phyloP scores from a whole-genome alignment of 2,113 vertebrate genomes.

The Solea solea region DNA sequence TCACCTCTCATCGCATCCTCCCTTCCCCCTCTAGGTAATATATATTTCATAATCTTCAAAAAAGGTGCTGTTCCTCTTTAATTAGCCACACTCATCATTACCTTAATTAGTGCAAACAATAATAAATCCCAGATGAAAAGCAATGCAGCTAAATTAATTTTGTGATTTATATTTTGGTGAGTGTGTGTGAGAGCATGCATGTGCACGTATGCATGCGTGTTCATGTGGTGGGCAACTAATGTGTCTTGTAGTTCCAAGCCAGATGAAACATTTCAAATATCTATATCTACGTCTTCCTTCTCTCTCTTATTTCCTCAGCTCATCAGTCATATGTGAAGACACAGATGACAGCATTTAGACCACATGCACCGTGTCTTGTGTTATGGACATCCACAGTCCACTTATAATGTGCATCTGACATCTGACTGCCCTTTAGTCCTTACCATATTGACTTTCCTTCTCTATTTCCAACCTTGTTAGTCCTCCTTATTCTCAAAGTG shows the following conservation, averaged over 20 bases:
- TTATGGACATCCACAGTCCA: constrained; percentile 42
- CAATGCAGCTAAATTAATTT: constrained; percentile 56
- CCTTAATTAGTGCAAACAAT: constrained; percentile 62
- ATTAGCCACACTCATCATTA: constrained; percentile 64
- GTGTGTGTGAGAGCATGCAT: neutral
- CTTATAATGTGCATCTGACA: constrained; percentile 37
- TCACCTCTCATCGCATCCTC: constrained; percentile 36
- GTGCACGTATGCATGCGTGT: neutral
- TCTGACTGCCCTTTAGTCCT: constrained; percentile 52
- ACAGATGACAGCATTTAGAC: constrained; percentile 43
- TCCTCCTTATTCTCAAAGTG: constrained; percentile 72
- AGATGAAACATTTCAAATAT: constrained; percentile 42
- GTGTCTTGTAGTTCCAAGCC: constrained; percentile 30
- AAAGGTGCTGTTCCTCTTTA: constrained; percentile 68
- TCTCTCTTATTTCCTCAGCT: constrained; percentile 50
- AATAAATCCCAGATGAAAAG: constrained; percentile 69
- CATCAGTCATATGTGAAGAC: constrained; percentile 48
- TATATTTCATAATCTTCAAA: constrained; percentile 53
- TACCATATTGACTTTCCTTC: constrained; percentile 70
- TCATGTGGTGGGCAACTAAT: constrained; percentile 23
- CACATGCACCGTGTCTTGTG: constrained; percentile 41
- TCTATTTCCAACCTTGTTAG: constrained; percentile 70
- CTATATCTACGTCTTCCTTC: constrained; percentile 32
- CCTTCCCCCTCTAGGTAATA: constrained; percentile 44
- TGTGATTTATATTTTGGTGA: constrained; percentile 62